Conservation (phyloP, 2,113 vertebrate genomes). For the Sturnira hondurensis region DNA sequence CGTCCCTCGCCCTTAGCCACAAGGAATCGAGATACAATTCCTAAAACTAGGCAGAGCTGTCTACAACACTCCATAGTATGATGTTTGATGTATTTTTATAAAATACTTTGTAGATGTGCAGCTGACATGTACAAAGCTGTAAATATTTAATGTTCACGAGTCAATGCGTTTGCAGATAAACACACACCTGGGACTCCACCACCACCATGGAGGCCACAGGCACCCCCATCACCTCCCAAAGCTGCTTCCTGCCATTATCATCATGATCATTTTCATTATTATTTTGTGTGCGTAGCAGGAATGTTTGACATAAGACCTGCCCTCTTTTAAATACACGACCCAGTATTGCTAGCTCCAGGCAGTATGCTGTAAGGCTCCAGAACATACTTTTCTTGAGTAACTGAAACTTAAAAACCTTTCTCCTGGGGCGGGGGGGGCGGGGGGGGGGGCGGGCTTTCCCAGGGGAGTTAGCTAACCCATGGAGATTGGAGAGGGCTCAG, state of each 20-base stretch:
- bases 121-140: neutral
- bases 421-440: no score
- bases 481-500: neutral
- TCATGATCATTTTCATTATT: neutral
- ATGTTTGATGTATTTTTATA: neutral
- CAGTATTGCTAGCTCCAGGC: no score
- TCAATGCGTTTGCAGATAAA: neutral
- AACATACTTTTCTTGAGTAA: neutral
- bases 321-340: neutral
- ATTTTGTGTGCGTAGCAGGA: neutral
- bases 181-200: fast-evolving
- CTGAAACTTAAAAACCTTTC: neutral
- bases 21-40: no score
- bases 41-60: no score
- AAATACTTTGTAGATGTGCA: neutral
- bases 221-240: neutral
- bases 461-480: neutral
- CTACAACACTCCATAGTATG: no score
- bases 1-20: no score
- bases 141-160: neutral
- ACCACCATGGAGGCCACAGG: neutral
- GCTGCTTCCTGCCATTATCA: neutral
- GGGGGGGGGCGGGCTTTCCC: no score
- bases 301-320: neutral
- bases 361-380: neutral